Base-by-base conservation (phyloP, 1,140 invertebrate species). In the Platorchestia sp. region DNA sequence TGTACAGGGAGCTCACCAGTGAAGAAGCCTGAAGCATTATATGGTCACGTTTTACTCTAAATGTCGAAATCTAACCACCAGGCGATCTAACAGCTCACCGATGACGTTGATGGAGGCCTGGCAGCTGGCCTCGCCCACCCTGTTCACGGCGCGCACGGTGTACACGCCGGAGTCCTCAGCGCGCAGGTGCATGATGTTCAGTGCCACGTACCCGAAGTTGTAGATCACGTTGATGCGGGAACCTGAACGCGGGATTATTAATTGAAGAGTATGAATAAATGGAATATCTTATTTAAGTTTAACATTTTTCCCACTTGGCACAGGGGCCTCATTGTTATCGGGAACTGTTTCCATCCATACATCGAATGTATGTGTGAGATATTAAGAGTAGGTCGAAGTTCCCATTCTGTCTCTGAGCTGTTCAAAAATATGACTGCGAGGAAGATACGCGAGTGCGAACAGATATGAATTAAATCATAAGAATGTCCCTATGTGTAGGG, bases 121-220 rank as follows among this genome's bases (percentile, higher is more conserved):
- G 43, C 99, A 99, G 40, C 98, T 98, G 47, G 99, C 99, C 97
- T 99, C 98, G 97, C 98, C 98, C 97, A 98, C 98, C 97, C 98
- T 98, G 97, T 99, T 99, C 95, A 98, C 98, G 97, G 99, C 99
- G 97, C 98, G 98, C 96, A 99, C 98, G 96, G 98, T 99, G 97
- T 99, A 99, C 97, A 98, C 98, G 97, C 99, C 99, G 96, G 98
- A 98, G 98, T 99, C 99, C 98, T 99, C 99, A 97, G 98, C 98
- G 97, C 99, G 98, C 97, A 99, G 98, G 98, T 99, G 99, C 98
- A 99, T 98, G 97, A 99, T 99, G 97, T 99, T 99, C 96, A 99
- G 98, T 97, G 99, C 99, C 97, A 99, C 99, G 98, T 99, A 99
- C 86, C 98, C 97, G 97, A 98, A 98, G 96, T 98, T 98, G 96